A percentile compares a stretch with the other conserved stretches of the same genome.
Conservation (phyloP, 23 tunicate species). For the Ascidia mentula region DNA sequence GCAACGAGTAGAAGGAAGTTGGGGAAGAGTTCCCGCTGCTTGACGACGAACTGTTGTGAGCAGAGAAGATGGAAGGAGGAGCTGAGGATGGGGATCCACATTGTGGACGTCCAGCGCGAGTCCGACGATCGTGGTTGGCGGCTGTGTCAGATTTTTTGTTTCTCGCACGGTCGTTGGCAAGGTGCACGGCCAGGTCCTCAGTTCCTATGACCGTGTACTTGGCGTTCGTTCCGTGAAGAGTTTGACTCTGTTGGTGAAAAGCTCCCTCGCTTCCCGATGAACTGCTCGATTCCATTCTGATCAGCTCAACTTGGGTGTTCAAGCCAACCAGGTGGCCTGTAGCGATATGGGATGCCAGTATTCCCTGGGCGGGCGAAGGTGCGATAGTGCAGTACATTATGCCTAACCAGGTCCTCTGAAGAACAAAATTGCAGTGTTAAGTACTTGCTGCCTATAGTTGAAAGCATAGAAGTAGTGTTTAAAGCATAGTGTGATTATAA, state of each 20-base stretch:
- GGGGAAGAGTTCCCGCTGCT: slow-evolving; percentile 16
- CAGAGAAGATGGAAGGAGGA: background rate
- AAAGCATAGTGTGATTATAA: no score
- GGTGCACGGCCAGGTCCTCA: background rate
- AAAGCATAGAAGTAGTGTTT: no score
- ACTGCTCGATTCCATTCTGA: background rate
- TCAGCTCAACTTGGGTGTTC: background rate
- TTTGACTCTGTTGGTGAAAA: background rate
- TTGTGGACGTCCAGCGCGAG: slow-evolving; percentile 4
- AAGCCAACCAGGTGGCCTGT: background rate
- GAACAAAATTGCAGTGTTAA: background rate
- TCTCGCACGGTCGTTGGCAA: background rate
- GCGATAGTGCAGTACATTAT: background rate
- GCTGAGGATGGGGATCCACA: background rate
- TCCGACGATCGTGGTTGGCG: background rate
- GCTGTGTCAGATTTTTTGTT: background rate
- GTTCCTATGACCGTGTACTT: background rate
- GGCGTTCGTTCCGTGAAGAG: background rate
- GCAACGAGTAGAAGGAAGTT: background rate
- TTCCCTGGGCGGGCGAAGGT: slow-evolving; percentile 1
- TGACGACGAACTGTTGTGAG: slow-evolving; percentile 8
- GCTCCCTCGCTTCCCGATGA: background rate
- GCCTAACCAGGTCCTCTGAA: no score
- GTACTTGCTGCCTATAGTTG: background rate
- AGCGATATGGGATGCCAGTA: background rate